Evolutionary conservation across 2,113 vertebrate genomes (phyloP), one percentile per base, ranked within the genome.

Genomic region (Clarias gariepinus): DNA sequence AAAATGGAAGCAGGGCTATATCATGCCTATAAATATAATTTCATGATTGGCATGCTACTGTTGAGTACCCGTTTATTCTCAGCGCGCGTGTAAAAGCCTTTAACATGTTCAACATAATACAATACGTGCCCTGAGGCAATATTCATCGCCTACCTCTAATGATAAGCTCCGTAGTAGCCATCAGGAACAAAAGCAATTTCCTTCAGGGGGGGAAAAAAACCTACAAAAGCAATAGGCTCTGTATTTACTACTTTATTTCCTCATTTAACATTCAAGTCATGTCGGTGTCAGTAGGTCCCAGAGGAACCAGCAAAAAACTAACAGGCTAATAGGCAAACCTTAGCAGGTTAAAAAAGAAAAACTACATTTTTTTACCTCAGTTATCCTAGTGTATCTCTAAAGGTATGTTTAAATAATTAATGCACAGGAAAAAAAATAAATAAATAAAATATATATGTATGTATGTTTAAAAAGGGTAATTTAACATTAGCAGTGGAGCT

Each of bases 111-210:
- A 36, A 41, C 33, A 77, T 55, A 55, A 53, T 77, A 77, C 6
- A 55, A 77, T 47, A 77, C 74, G 55, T 55, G 15, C 76, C 52
- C 52, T 28, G 57, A 18, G n/a, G 52, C 13, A 55, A 78, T 28
- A n/a, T 53, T 55, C 74, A n/a, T 28, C 15, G 6, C 52, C 13
- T 78, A 18, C 15, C 16, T 19, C n/a, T 78, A n/a, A 78, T 78
- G n/a, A 60, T 23, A 58, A 33, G 18, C 83, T 78, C 41, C 30
- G 36, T 52, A 47, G 16, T 28, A 36, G 28, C 36, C 19, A 85
- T 13, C 18, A 76, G 61, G 47, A 85, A 79, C 74, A 85, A 85
- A 85, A 85, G 74, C 41, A 66, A 77, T 77, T 77, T 58, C 36
- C 52, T 33, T 18, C 52, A 71, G 68, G 19, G 30, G 23, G 28